These are phyloP conservation scores for Eidolon dupreanum DNA, from an alignment of 2,797 vertebrate genomes.

Conservation along the genomic window DNA sequence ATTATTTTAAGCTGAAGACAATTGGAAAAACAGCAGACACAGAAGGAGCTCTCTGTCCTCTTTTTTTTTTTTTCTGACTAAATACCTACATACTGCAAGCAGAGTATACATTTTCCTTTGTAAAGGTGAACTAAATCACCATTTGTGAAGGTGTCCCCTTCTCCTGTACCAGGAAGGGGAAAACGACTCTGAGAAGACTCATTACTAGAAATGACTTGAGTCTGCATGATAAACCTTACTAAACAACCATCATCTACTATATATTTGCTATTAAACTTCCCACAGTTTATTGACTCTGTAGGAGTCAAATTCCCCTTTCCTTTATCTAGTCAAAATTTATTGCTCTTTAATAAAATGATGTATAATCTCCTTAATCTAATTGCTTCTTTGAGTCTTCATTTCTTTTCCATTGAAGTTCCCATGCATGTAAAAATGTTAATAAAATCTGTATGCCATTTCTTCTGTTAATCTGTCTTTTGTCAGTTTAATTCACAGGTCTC, in stretches of 20 bases:
- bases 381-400: not conserved
- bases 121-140: not conserved
- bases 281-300: not conserved
- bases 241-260: not conserved
- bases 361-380: not conserved
- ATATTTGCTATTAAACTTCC: not conserved
- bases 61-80: not conserved
- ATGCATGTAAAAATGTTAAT: not conserved
- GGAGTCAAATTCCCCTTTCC: not conserved
- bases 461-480: not conserved
- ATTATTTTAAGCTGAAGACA: not conserved
- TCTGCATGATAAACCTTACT: not conserved
- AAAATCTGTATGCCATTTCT: not conserved
- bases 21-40: not conserved
- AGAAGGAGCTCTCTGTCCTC: not conserved
- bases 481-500: not conserved
- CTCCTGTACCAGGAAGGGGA: not conserved
- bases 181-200: not conserved
- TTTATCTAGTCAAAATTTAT: not conserved
- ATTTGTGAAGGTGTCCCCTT: not conserved
- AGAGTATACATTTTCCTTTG: not conserved
- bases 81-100: not conserved
- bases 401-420: not conserved
- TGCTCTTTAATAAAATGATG: not conserved
- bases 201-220: not conserved